A percentile compares a stretch with the other conserved stretches of the same genome.
Conservation (phyloP, 1,140 invertebrate species). For the Camponotus pennsylvanicus region DNA sequence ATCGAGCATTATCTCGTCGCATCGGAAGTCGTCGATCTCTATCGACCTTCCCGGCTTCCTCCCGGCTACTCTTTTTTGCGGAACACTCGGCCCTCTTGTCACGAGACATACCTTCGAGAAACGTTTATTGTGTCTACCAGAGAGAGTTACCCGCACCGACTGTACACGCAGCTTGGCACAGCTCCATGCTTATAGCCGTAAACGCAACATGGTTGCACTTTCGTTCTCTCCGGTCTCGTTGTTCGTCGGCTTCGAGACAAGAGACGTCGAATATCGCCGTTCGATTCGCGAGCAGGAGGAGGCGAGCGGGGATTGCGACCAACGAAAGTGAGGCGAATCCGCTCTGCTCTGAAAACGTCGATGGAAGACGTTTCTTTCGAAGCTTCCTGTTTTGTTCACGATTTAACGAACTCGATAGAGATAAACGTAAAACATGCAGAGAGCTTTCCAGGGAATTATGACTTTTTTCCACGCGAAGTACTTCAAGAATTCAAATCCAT, state of each 20-base stretch:
- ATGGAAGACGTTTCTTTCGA: background rate
- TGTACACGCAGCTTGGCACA: conserved; percentile 54
- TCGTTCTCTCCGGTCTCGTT: conserved; percentile 25
- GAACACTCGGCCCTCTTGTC: conserved; percentile 6
- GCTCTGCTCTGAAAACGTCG: conserved; percentile 19
- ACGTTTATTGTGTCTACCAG: conserved; percentile 67
- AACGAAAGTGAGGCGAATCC: conserved; percentile 6
- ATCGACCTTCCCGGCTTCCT: conserved; percentile 8
- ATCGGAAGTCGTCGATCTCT: background rate
- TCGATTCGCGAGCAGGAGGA: conserved; percentile 27
- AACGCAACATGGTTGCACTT: conserved; percentile 51
- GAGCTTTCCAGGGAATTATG: background rate
- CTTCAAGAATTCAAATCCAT: background rate
- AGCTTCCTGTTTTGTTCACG: background rate
- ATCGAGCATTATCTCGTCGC: background rate
- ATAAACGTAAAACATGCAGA: background rate
- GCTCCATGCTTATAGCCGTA: conserved; percentile 50
- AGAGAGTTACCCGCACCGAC: conserved; percentile 57
- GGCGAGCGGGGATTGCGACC: background rate
- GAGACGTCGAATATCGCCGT: conserved; percentile 60
- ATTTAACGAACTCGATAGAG: background rate
- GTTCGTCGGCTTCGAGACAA: conserved; percentile 25
- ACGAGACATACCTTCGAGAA: conserved; percentile 54
- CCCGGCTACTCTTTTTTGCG: conserved; percentile 6
- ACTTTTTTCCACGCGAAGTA: background rate